Evolutionary conservation across 2,113 vertebrate genomes (phyloP).

Genomic region (Leucopternis melanops): DNA sequence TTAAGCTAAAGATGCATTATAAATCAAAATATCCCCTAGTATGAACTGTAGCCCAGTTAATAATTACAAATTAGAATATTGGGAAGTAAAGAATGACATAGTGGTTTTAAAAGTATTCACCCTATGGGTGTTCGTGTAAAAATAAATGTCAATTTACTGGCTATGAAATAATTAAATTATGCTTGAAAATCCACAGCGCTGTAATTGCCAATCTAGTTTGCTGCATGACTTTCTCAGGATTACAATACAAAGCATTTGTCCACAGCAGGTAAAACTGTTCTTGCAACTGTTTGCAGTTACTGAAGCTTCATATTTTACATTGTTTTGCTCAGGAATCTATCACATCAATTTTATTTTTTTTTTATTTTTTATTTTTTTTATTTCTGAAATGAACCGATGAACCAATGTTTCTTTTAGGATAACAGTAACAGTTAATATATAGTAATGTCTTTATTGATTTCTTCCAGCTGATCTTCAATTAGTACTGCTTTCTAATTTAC

Average conservation of each 20-base stretch:
- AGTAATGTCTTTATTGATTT: background rate
- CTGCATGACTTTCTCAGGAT: background rate
- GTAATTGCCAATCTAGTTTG: background rate
- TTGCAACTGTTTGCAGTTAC: background rate
- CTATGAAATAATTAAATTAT: background rate
- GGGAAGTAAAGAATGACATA: background rate
- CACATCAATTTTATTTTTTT: background rate
- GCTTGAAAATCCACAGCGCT: background rate
- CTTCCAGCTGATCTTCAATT: constrained; percentile 1
- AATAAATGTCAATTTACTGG: background rate
- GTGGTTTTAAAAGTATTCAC: background rate
- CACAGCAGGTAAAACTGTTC: background rate
- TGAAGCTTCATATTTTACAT: background rate
- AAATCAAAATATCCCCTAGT: background rate
- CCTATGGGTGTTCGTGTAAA: background rate
- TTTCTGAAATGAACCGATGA: background rate
- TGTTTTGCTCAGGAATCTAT: background rate
- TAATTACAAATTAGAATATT: background rate
- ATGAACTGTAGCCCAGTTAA: background rate
- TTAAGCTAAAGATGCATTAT: background rate
- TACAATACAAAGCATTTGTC: background rate
- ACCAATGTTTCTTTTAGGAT: background rate
- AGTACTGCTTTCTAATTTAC: background rate
- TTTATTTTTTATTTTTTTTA: background rate
- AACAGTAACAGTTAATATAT: background rate